Evolutionary conservation across 2,113 vertebrate species (phyloP).

Genomic region (Asarcornis scutulata): DNA sequence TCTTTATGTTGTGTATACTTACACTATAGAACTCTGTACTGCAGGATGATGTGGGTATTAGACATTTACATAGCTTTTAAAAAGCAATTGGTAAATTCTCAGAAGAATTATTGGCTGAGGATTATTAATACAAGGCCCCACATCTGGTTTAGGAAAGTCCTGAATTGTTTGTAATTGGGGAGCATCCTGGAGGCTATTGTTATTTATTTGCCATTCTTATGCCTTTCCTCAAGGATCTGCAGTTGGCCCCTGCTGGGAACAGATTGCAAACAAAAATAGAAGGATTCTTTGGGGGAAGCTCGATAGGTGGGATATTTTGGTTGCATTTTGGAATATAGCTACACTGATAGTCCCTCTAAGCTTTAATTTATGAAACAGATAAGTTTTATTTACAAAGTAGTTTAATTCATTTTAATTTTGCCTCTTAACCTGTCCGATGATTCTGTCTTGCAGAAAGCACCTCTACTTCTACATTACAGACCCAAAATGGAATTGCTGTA

Average conservation of each 20-base stretch:
- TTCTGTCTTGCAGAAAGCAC: conserved; percentile 87
- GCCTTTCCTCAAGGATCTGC: not conserved
- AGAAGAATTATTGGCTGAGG: not conserved
- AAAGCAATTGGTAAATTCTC: not conserved
- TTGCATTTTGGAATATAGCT: conserved; percentile 1
- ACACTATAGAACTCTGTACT: not conserved
- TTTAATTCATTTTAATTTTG: not conserved
- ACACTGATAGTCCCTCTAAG: not conserved
- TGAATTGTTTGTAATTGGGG: not conserved
- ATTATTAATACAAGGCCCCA: not conserved
- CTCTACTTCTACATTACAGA: conserved; percentile 97
- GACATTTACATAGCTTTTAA: not conserved
- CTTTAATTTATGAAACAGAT: not conserved
- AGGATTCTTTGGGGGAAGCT: not conserved
- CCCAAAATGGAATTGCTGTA: conserved; percentile 99
- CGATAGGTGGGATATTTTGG: not conserved
- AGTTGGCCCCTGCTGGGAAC: not conserved
- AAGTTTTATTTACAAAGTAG: not conserved
- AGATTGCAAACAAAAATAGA: not conserved
- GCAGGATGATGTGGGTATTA: not conserved
- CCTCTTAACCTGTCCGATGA: not conserved
- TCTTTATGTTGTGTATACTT: conserved; percentile 1
- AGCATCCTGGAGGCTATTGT: not conserved
- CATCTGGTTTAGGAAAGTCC: not conserved
- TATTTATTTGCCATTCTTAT: not conserved